A percentile compares a stretch with the other conserved stretches of the same genome.
phyloP scores from a whole-genome alignment of 2,113 vertebrate genomes.

The Brienomyrus longianalis region DNA sequence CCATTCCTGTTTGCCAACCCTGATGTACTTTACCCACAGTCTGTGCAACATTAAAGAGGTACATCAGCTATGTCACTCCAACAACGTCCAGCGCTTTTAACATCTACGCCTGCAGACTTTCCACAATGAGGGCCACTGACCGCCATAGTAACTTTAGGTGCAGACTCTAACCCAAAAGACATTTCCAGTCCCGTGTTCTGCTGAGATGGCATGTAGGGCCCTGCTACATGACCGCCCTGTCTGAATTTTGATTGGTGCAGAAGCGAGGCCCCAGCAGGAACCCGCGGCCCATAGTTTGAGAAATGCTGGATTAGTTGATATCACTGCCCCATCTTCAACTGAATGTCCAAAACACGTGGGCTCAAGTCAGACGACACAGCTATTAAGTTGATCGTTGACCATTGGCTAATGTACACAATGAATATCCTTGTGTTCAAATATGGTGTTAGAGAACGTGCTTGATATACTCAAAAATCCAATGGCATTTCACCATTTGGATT shows the following conservation, averaged over 20 bases:
- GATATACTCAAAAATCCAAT: not conserved
- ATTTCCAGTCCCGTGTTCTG: not conserved
- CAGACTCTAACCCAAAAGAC: not conserved
- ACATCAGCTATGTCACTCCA: not conserved
- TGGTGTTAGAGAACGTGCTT: not conserved
- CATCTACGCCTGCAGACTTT: not conserved
- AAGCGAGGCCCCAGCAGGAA: too few species aligned
- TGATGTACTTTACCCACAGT: not conserved
- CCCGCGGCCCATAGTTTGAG: too few species aligned
- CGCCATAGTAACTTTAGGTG: not conserved
- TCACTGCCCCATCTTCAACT: not conserved
- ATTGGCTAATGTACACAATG: not conserved
- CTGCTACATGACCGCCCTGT: too few species aligned
- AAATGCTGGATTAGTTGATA: not conserved
- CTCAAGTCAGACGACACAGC: not conserved
- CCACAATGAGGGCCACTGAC: not conserved
- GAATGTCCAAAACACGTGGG: not conserved
- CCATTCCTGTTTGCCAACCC: not conserved
- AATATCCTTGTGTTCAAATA: not conserved
- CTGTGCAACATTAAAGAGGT: not conserved
- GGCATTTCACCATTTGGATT: not conserved
- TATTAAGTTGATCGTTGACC: not conserved
- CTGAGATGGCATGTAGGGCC: not conserved
- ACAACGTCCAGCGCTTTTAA: not conserved
- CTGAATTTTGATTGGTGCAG: too few species aligned